Evolutionary conservation across 2,113 vertebrate genomes (phyloP), one percentile per base, ranked within the genome.

Genomic region (Piprites chloris): DNA sequence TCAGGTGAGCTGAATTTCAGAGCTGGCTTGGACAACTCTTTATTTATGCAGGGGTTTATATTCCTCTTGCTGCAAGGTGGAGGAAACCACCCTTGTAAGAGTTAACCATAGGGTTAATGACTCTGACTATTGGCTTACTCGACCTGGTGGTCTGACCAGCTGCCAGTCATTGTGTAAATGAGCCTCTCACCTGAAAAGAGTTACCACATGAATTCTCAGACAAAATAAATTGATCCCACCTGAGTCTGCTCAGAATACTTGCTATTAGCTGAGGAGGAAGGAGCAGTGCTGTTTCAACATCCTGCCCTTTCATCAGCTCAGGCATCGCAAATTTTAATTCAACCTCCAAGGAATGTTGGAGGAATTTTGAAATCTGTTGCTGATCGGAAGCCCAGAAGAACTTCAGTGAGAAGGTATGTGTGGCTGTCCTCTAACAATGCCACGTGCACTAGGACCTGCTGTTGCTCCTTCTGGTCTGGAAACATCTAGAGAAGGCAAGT

Each of bases 211-310:
- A 53, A 37, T 62, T 73, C 44, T 87, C 23, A 9, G 7, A 26
- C 39, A 39, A 67, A n/a, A 26, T 20, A 46, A 74, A 44, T 11
- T 10, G 20, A 11, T 52, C 26, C 49, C 68, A 24, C 73, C 20
- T 77, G 4, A 0, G 11, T 26, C 11, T 92, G 47, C 32, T 13
- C 12, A 23, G 35, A 42, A 1, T 17, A 39, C 0, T 0, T 41
- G 56, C 17, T 52, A 8, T 14, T 58, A 18, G 69, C 17, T 65
- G 71, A 15, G 0, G 10, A 20, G 50, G 66, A 83, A 50, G 27
- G 37, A 35, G 35, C 8, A 58, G 33, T 56, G 42, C 9, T 35
- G 1, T 42, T 93, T 78, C 32, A 20, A 3, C 9, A 0, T 46
- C 3, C 5, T 5, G 8, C 14, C n/a, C 32, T 80, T 93, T 66